Evolutionary conservation across 2,888 invertebrate genomes (phyloP).

Genomic region (Coleophora flavipennella): DNA sequence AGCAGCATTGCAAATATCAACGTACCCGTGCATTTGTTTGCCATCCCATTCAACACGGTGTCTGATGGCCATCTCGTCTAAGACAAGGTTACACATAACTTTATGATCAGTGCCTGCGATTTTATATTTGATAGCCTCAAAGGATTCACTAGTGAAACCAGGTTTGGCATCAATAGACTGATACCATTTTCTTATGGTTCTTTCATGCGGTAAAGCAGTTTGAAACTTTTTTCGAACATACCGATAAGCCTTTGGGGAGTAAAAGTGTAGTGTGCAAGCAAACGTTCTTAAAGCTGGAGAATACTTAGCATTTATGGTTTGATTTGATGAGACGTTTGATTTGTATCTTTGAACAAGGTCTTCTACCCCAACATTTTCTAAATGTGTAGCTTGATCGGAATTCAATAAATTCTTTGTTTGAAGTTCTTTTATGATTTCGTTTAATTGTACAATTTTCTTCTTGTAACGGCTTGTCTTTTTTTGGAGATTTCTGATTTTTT

Average conservation of each 20-base stretch:
- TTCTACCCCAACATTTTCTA: conserved; percentile 1
- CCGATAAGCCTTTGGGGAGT: conserved; percentile 22
- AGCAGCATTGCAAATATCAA: background rate
- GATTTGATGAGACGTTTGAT: background rate
- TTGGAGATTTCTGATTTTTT: conserved; percentile 3
- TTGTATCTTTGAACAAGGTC: conserved; percentile 1
- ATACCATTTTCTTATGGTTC: background rate
- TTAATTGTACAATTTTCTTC: background rate
- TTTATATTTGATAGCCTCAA: conserved; percentile 4
- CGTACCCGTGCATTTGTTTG: background rate
- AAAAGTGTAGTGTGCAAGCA: conserved; percentile 22
- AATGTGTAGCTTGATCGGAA: background rate
- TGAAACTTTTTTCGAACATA: conserved; percentile 30
- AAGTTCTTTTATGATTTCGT: background rate
- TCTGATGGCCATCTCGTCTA: conserved; percentile 18
- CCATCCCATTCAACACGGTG: conserved; percentile 1
- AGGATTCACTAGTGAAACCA: conserved; percentile 9
- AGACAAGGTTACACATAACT: conserved; percentile 1
- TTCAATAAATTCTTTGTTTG: background rate
- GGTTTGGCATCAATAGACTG: conserved; percentile 1
- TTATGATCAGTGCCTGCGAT: background rate
- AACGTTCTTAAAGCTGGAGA: conserved; percentile 19
- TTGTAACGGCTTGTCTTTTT: conserved; percentile 3
- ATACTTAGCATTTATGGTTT: conserved; percentile 1
- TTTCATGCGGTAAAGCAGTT: conserved; percentile 3